Evolutionary conservation across 2,888 invertebrate species (phyloP).

Genomic region (Scelioninae gen. 2): DNA sequence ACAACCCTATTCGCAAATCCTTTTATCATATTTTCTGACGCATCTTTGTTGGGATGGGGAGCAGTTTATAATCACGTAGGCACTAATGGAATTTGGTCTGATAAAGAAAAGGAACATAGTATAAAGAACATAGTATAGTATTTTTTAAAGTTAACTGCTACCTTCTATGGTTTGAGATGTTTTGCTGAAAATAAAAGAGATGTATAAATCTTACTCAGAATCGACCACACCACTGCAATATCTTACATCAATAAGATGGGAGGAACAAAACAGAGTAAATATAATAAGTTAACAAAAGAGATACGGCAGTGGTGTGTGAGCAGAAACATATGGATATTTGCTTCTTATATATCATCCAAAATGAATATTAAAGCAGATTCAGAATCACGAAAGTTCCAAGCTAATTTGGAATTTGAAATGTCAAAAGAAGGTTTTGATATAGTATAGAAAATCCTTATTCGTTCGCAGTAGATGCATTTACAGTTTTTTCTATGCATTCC

Average conservation of each 20-base stretch:
- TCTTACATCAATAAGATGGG: no score
- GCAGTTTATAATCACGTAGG: background rate
- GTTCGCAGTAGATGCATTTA: background rate
- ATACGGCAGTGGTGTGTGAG: background rate
- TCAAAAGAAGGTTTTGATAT: background rate
- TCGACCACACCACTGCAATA: slow-evolving; percentile 9
- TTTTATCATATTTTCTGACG: no score
- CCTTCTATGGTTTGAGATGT: slow-evolving; percentile 56
- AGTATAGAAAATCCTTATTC: background rate
- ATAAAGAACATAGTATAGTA: no score
- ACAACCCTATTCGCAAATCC: background rate
- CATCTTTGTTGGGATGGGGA: no score
- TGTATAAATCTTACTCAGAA: background rate
- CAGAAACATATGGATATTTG: slow-evolving; percentile 1
- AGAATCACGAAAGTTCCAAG: background rate
- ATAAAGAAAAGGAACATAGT: no score
- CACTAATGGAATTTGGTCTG: no score
- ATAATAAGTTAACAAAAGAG: background rate
- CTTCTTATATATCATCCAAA: slow-evolving; percentile 1
- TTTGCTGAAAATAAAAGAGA: slow-evolving; percentile 36
- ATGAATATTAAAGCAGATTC: background rate
- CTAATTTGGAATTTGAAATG: background rate
- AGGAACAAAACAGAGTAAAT: no score
- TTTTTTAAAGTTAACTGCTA: slow-evolving; percentile 37
- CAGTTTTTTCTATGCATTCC: slow-evolving; percentile 61